Conservation (phyloP, 2,888 invertebrate species). For the Aspidapion aeneum region DNA sequence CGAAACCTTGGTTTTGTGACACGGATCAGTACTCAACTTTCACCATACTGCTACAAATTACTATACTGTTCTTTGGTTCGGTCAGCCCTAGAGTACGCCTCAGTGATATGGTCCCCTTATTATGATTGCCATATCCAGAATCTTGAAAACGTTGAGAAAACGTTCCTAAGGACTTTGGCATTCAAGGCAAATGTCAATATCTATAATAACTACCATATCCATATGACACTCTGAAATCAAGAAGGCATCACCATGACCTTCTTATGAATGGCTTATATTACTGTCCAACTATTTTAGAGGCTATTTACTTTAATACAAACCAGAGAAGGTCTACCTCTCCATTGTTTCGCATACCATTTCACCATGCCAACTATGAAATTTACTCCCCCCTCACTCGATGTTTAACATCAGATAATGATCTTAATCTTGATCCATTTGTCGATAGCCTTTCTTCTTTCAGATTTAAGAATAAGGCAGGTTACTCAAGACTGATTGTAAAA, state of each 20-base stretch:
- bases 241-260: neutral
- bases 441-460: neutral
- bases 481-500: neutral
- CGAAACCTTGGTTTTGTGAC: conserved; percentile 1
- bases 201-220: neutral
- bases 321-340: neutral
- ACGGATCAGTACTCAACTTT: neutral
- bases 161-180: neutral
- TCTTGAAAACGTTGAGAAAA: neutral
- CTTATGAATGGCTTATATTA: neutral
- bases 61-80: neutral
- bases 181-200: neutral
- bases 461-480: conserved; percentile 3
- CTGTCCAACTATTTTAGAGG: neutral
- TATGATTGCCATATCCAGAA: neutral
- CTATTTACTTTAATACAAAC: neutral
- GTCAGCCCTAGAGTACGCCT: neutral
- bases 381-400: neutral
- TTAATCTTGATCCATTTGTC: neutral
- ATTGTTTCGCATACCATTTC: neutral
- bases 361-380: neutral
- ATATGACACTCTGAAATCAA: neutral
- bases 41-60: neutral
- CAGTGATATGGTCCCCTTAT: neutral
- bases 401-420: neutral